Evolutionary conservation across 2,888 invertebrate species (phyloP).

Genomic region (Augochlorella aurata): DNA sequence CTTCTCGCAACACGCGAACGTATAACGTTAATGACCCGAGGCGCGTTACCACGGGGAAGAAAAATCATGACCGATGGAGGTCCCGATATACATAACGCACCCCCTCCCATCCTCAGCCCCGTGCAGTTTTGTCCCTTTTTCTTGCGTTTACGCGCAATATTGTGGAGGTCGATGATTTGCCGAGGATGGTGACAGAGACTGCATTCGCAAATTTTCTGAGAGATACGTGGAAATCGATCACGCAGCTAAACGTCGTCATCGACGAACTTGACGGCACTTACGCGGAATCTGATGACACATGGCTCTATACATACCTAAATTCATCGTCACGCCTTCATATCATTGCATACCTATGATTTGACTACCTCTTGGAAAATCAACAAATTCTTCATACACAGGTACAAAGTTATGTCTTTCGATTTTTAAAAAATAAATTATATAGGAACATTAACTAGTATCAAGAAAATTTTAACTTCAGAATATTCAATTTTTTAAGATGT

Average conservation of each 20-base stretch:
- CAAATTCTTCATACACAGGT: no score
- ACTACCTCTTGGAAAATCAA: no score
- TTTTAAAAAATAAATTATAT: no score
- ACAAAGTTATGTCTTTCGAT: no score
- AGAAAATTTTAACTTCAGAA: no score
- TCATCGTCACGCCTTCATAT: no score
- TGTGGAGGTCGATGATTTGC: background rate
- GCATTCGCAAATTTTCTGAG: background rate
- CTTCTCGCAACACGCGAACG: conserved; percentile 41
- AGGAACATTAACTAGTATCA: no score
- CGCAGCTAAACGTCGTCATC: background rate
- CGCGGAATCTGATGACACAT: background rate
- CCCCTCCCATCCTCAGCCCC: background rate
- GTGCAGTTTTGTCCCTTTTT: conserved; percentile 6
- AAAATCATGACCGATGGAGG: conserved; percentile 46
- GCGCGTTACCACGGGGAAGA: conserved; percentile 33
- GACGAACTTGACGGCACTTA: background rate
- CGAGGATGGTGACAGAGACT: background rate
- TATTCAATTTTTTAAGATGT: no score
- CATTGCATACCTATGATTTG: no score
- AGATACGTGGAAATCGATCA: background rate
- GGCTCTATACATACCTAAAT: background rate
- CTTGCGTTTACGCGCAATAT: background rate
- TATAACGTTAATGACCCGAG: conserved; percentile 54
- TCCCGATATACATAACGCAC: conserved; percentile 4